A percentile compares a stretch with the other conserved stretches of the same genome.
These are phyloP conservation scores for Adoxophyes honmai DNA, from an alignment of 1,140 invertebrate species.

Conservation along the genomic window DNA sequence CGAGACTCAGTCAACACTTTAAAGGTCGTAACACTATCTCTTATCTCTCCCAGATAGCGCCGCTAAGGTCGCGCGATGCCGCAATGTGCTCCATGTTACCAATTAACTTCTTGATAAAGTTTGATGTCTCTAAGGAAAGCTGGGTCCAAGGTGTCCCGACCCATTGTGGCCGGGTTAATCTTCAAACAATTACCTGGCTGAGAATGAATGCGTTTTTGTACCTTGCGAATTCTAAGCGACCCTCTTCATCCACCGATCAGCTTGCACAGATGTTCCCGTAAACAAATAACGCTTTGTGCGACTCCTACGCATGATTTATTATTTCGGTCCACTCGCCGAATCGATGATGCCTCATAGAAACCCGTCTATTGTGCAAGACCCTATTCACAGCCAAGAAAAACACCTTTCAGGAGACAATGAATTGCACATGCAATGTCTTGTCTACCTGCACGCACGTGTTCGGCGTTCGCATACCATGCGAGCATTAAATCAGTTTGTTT, in stretches of 20 bases:
- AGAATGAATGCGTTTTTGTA: slow-evolving; percentile 55
- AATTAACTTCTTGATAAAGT: slow-evolving; percentile 12
- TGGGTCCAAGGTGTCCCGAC: slow-evolving; percentile 63
- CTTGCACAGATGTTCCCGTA: slow-evolving; percentile 62
- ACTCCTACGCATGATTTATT: slow-evolving; percentile 70
- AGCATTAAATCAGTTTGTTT: slow-evolving; percentile 41
- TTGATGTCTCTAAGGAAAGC: background rate
- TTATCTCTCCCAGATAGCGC: slow-evolving; percentile 61
- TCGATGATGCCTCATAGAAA: slow-evolving; percentile 54
- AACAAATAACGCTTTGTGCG: slow-evolving; percentile 57
- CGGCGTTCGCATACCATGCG: slow-evolving; percentile 56
- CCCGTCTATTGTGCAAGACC: slow-evolving; percentile 63
- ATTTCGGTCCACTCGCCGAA: slow-evolving; percentile 39
- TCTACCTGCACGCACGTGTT: slow-evolving; percentile 74
- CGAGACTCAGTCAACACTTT: slow-evolving; percentile 57
- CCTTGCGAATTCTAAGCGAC: slow-evolving; percentile 48
- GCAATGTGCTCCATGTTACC: slow-evolving; percentile 28
- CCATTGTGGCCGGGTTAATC: slow-evolving; percentile 72
- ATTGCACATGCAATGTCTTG: slow-evolving; percentile 56
- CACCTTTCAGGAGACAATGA: slow-evolving; percentile 59
- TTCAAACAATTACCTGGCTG: slow-evolving; percentile 60
- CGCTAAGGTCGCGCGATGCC: slow-evolving; percentile 57
- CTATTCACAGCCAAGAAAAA: slow-evolving; percentile 57
- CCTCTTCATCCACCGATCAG: slow-evolving; percentile 28
- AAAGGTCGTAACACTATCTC: slow-evolving; percentile 65